phyloP scores from a whole-genome alignment of 2,797 vertebrate species.

The Falco peregrinus region DNA sequence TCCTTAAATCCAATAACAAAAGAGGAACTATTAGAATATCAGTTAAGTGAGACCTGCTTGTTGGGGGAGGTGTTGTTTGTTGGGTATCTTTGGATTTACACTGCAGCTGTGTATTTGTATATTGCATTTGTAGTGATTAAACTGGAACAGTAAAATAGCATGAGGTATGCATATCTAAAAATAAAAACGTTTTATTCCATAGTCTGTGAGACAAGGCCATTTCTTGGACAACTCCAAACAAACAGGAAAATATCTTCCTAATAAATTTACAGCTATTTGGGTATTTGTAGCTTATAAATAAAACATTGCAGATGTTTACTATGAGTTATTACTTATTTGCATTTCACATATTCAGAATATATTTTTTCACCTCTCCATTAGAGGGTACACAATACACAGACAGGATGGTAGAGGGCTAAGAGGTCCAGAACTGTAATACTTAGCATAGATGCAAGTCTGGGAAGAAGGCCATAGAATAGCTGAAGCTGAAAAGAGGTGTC shows the following conservation, averaged over 20 bases:
- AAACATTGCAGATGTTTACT: background rate
- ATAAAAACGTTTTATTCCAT: background rate
- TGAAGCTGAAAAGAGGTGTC: background rate
- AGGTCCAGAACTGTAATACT: background rate
- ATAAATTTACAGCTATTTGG: background rate
- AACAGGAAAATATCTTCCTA: background rate
- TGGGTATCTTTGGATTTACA: background rate
- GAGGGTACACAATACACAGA: background rate
- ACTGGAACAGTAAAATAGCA: background rate
- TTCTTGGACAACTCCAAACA: background rate
- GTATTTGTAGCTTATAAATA: background rate
- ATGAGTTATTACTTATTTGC: background rate
- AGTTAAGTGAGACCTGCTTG: background rate
- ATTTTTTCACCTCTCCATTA: background rate
- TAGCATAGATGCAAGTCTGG: background rate
- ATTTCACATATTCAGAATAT: background rate
- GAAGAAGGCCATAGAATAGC: background rate
- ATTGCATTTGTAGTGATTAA: background rate
- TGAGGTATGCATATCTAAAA: background rate
- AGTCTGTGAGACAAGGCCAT: background rate
- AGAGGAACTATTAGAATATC: background rate
- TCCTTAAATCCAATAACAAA: background rate
- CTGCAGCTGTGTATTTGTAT: background rate
- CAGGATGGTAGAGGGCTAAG: background rate
- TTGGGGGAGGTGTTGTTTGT: background rate